Evolutionary conservation across 2,888 invertebrate species (phyloP), one percentile per base, ranked within the genome.

Genomic region (Cephus pulcher): DNA sequence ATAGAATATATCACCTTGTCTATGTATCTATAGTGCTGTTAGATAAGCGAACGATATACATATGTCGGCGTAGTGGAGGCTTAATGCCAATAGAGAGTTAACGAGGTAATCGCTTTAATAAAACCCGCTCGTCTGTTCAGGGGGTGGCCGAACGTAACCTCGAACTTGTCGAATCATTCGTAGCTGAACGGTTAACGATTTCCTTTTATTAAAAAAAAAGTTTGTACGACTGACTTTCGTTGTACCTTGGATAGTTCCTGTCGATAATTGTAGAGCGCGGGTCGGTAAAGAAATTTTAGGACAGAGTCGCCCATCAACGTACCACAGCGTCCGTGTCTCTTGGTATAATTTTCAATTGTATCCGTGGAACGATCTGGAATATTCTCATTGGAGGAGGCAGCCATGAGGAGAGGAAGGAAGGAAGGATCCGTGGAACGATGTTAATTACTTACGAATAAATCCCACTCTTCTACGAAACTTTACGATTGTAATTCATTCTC

Each of bases 91-190:
- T 85, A 83, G 79, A 88, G 85, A 88, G 84, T 88, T 86, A 89
- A 89, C 86, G 86, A 90, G 88, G 85, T 89, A 89, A 90, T 89
- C 88, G 85, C 84, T 87, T 86, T 88, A 87, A 88, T 86, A 86
- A 88, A 85, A 82, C 82, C 40, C 86, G 82, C 81, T 84, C 79
- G 80, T 83, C 84, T 82, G 81, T 81, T 40, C 73, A 81, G 80
- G 80, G 84, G 84, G 80, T 83, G 40, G 40, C 40, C 56, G 56
- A 56, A 56, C 80, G 80, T 82, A 79, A 78, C 78, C 80, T 81
- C 78, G 75, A 79, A 81, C 79, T 80, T 85, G 82, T 85, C 82
- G 56, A 56, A 56, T 56, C 56, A 23, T 56, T 56, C 56, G 56
- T 56, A 56, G 23, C 23, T 23, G 23, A 56, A 56, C 56, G 23